Base-by-base conservation (phyloP, 1,140 invertebrate genomes). In the Panonychus citri region DNA sequence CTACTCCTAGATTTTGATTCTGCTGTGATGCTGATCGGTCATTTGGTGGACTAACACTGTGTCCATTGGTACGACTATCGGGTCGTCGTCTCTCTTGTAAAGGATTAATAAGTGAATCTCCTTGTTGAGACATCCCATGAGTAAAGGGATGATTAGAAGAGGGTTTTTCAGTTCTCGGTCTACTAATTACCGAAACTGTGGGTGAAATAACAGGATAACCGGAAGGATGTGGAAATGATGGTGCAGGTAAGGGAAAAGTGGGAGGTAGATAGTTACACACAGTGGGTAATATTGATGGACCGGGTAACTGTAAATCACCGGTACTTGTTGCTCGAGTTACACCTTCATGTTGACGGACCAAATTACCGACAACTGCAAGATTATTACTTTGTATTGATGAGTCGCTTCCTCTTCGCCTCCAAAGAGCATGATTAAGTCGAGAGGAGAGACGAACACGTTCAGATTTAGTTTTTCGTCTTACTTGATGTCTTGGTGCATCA, bases 391-490 rank as follows among this genome's bases (percentile, higher is more conserved):
- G 81, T 40, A 83, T 76, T 1, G 82, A 85, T 1, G 81, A 81
- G 42, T 79, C 80, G 63, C 81, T 83, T 24, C 79, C 81, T 56
- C 80, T 74, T 27, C 80, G 72, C 12, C 27, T 24, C n/a, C 42
- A 19, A 46, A n/a, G 24, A 46, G 7, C 21, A 24, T 10, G 7
- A 10, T 30, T 51, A n/a, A 17, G 13, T 13, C 39, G 39, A 40
- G n/a, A 46, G n/a, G 43, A 46, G 43, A 24, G 43, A 21, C 24
- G 17, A 10, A 65, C 71, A 70, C 39, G 37, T 74, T 63, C 81
- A 83, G 17, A 81, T 80, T 62, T 81, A 82, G 67, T 85, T 73
- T 69, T 85, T 80, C 1, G 81, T 77, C 49, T 82, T 4, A 51
- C 49, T 80, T 70, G 84, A 80, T 1, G 56, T 26, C 61, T n/a